phyloP scores from a whole-genome alignment of 2,888 invertebrate genomes.

The Lottia scabra region DNA sequence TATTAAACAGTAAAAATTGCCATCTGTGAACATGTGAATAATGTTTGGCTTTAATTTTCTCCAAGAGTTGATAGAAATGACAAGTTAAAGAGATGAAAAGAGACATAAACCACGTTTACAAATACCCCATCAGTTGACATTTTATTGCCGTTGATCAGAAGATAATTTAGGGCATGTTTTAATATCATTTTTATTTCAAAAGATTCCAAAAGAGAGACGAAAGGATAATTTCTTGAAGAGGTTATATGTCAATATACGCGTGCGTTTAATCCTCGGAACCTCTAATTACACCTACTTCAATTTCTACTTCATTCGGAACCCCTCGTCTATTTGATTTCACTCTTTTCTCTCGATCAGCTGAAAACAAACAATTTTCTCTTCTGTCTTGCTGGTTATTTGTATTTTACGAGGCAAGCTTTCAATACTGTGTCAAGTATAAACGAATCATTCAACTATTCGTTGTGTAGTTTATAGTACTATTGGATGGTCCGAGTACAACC shows the following conservation, averaged over 20 bases:
- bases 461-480: conserved; percentile 1
- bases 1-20: no score
- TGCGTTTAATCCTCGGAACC: not conserved
- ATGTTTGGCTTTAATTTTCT: no score
- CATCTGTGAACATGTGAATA: no score
- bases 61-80: no score
- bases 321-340: not conserved
- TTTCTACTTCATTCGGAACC: not conserved
- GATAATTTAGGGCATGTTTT: conserved; percentile 4
- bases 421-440: conserved; percentile 3
- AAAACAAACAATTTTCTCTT: not conserved
- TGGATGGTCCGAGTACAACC: not conserved
- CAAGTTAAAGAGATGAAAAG: not conserved
- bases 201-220: conserved; percentile 1
- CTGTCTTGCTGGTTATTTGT: not conserved
- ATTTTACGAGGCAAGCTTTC: not conserved
- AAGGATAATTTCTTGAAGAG: not conserved
- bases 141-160: not conserved
- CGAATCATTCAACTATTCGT: not conserved
- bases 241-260: not conserved
- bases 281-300: conserved; percentile 1
- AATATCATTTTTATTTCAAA: conserved; percentile 1
- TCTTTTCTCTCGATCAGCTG: not conserved
- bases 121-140: not conserved
- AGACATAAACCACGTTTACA: conserved; percentile 1